A percentile compares a stretch with the other conserved stretches of the same genome.
Evolutionary conservation across 2,113 vertebrate species (phyloP).

Genomic region (Acrocephalus arundinaceus): DNA sequence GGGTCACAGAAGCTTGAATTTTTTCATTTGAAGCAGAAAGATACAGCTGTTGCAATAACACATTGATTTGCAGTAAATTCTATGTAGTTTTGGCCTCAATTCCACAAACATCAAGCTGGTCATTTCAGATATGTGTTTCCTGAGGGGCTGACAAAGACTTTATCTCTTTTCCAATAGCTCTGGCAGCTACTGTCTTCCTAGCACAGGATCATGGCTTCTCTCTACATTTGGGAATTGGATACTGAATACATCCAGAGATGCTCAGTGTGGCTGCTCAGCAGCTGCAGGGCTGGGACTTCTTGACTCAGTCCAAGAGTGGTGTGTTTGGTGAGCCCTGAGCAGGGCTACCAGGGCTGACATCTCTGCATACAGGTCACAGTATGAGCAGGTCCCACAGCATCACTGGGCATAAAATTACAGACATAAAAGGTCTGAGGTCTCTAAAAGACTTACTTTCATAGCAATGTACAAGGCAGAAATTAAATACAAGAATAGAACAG

Average conservation of each 20-base stretch:
- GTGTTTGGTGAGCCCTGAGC: not conserved
- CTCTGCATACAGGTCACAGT: not conserved
- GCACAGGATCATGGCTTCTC: not conserved
- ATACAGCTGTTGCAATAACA: not conserved
- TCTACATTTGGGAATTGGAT: not conserved
- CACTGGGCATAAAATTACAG: not conserved
- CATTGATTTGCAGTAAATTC: constrained; percentile 38
- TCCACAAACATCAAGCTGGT: not conserved
- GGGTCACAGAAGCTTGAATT: not conserved
- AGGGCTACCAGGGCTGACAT: not conserved
- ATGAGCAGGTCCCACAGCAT: not conserved
- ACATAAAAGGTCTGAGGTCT: not conserved
- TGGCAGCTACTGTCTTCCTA: not conserved
- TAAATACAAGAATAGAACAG: not conserved
- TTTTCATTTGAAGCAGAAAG: not conserved
- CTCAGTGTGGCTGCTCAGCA: not conserved
- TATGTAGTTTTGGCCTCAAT: not conserved
- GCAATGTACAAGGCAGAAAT: not conserved
- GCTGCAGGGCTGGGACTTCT: not conserved
- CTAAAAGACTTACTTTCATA: not conserved
- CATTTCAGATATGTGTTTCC: constrained; percentile 25
- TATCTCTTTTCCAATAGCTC: not conserved
- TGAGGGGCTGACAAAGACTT: not conserved
- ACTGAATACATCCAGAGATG: not conserved
- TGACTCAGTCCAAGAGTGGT: fast-evolving